These are phyloP conservation scores for Limulus polyphemus DNA, from an alignment of 2,888 invertebrate genomes.

Conservation along the genomic window DNA sequence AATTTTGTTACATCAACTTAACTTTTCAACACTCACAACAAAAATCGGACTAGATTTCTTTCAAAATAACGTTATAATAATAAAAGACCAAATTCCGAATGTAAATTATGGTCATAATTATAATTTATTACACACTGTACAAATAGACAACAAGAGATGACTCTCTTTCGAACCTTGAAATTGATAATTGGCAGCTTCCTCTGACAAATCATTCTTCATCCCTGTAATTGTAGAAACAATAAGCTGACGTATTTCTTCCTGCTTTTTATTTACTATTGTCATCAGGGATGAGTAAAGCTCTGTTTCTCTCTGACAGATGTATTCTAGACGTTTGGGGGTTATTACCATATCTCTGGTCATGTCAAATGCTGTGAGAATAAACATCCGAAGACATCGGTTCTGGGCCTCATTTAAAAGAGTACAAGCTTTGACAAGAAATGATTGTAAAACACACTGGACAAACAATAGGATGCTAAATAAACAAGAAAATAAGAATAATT, in stretches of 20 bases:
- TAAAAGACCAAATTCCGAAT: too few relatives aligned
- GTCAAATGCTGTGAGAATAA: slow-evolving; percentile 71
- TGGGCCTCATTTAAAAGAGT: slow-evolving; percentile 48
- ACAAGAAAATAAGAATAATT: too few relatives aligned
- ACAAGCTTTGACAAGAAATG: slow-evolving; percentile 43
- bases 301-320: slow-evolving; percentile 62
- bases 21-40: too few relatives aligned
- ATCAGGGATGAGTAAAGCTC: slow-evolving; percentile 60
- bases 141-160: too few relatives aligned
- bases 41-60: too few relatives aligned
- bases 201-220: slow-evolving; percentile 47
- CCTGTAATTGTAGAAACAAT: slow-evolving; percentile 59
- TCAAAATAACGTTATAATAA: too few relatives aligned
- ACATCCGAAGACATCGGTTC: slow-evolving; percentile 56
- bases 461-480: slow-evolving; percentile 31
- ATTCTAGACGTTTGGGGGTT: slow-evolving; percentile 68
- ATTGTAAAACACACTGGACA: slow-evolving; percentile 40
- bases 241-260: slow-evolving; percentile 59
- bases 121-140: too few relatives aligned
- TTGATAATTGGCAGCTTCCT: slow-evolving; percentile 40
- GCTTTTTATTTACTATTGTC: slow-evolving; percentile 58
- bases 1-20: too few relatives aligned
- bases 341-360: slow-evolving; percentile 76
- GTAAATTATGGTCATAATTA: too few relatives aligned
- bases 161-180: slow-evolving; percentile 37